Evolutionary conservation across 1,140 invertebrate genomes (phyloP), one percentile per base, ranked within the genome.

Genomic region (Babylonia areolata): DNA sequence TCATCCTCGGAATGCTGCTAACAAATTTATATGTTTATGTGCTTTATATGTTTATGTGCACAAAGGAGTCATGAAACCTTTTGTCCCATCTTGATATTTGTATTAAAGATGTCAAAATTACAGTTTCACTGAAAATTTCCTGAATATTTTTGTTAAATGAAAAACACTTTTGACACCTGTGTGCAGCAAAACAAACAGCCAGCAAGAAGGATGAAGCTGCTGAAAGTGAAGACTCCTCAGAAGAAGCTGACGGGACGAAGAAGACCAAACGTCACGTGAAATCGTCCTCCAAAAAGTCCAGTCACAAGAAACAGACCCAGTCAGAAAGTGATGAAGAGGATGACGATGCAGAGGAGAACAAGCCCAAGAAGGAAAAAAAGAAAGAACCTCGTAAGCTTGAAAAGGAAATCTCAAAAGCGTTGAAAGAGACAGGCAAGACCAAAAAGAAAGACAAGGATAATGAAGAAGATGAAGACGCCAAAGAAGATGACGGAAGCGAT

Each of bases 391-490:
- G 42, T n/a, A 58, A 54, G n/a, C n/a, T 37, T 6, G 78, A 80
- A 23, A 40, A 31, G 42, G n/a, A 46, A 51, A 42, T 46, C 15
- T 20, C 15, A 20, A 28, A 40, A 12, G 2, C 20, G 31, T 3
- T 51, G 37, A 51, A 51, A 28, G 80, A 11, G 28, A 35, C 40
- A 46, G 3, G 3, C 15, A 15, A 46, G 42, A 46, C 5, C 42
- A 46, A 46, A 46, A 46, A 46, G 42, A 46, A 46, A 15, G 42
- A 46, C 42, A 46, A 46, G 42, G 42, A 46, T 46, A 15, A 79
- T 54, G 46, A 87, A 1, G 69, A 87, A 23, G 71, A n/a, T 78
- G 73, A 58, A 54, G 75, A 78, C 20, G 42, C 64, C 28, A 46
- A n/a, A 31, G 40, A 86, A 54, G 28, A 12, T 54, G 58, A 33